Base-by-base conservation (phyloP, 2,888 invertebrate species). In the Caenorhabditis wallacei region DNA sequence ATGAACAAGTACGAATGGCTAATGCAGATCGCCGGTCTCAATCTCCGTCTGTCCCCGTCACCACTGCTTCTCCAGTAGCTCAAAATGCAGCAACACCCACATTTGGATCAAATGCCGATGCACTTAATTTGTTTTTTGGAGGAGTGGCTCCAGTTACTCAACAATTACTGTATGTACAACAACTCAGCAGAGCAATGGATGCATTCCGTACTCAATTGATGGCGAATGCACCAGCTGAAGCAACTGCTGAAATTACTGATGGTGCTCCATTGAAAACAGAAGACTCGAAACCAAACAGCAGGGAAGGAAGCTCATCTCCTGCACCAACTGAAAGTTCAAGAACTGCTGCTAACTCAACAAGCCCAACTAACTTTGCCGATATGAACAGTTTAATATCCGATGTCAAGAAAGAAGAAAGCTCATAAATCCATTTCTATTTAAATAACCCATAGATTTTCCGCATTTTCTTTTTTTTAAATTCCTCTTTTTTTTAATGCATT, bases 151-250 rank as follows among this genome's bases (percentile, higher is more conserved):
- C 78, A 20, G 76, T 84, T 43, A 76, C 75, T 26, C 66, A 81
- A 72, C 81, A 83, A 40, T 53, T 85, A 53, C 69, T 86, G 37
- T 79, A 85, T 24, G 64, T 87, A 56, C 85, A 85, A 51, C 86
- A 86, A 26, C 37, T 85, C 13, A 59, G 64, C 13, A 40, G 80
- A 68, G 80, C 85, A n/a, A 82, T 86, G 85, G 86, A 86, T 70
- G 71, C 70, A 11, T 82, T 85, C 71, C 76, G 79, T 26, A 61
- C 35, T 26, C 80, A 78, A 18, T n/a, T 83, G 7, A 40, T 75
- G 18, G 70, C 64, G 2, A 40, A 20, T 16, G 40, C 61, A 3
- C 13, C 78, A 20, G 40, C 59, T 7, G 79, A 72, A 40, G 61
- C 82, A 0, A 51, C 74, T 24, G 74, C 74, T n/a, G 82, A 82